phyloP scores from a whole-genome alignment of 2,888 invertebrate species.

The Cerastis leucographa region DNA sequence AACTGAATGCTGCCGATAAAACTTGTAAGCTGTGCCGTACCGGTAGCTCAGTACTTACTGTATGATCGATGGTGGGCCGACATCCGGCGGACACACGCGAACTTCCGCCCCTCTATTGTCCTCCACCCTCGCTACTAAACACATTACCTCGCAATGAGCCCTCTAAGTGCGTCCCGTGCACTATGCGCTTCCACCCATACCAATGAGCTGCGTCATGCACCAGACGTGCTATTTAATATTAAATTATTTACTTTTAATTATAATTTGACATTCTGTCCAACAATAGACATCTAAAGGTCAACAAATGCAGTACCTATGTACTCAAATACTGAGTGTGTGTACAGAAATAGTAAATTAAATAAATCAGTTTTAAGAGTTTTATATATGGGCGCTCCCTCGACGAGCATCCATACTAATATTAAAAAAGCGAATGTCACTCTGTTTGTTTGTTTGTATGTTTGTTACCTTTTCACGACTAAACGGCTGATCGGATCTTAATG shows the following conservation, averaged over 20 bases:
- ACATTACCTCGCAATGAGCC: slow-evolving; percentile 74
- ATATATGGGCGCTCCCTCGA: neutral
- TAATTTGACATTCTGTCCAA: neutral
- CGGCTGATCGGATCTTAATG: no score
- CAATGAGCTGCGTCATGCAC: slow-evolving; percentile 62
- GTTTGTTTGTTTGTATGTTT: no score
- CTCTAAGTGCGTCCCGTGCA: slow-evolving; percentile 68
- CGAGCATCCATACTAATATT: no score
- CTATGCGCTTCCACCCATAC: slow-evolving; percentile 66
- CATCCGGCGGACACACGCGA: slow-evolving; percentile 85
- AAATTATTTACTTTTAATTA: slow-evolving; percentile 19
- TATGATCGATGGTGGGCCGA: slow-evolving; percentile 79
- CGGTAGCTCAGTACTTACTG: slow-evolving; percentile 42
- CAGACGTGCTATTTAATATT: slow-evolving; percentile 10
- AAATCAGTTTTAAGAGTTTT: neutral
- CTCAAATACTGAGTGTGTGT: no score
- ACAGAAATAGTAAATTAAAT: no score
- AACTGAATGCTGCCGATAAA: neutral
- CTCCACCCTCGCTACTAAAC: slow-evolving; percentile 75
- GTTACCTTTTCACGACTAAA: no score
- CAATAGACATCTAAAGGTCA: neutral
- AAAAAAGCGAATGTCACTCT: no score
- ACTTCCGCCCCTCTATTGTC: slow-evolving; percentile 86
- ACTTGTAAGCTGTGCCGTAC: neutral
- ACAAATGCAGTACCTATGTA: neutral